phyloP scores from a whole-genome alignment of 2,797 vertebrate genomes.

The Labeo calbasu region DNA sequence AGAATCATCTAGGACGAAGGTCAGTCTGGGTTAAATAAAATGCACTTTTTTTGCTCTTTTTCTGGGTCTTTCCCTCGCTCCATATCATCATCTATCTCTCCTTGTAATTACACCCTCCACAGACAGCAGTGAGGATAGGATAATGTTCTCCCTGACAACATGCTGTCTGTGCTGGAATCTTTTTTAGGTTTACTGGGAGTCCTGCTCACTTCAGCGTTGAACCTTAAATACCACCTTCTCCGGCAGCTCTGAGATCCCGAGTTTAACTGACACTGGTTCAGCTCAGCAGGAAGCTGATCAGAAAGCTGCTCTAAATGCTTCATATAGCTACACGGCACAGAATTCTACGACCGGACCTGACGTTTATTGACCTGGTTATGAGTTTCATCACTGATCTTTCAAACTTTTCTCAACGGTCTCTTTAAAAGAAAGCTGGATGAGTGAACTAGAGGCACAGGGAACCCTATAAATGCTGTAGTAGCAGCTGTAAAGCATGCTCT shows the following conservation, averaged over 20 bases:
- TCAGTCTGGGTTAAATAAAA: slow-evolving; percentile 27
- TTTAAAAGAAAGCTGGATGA: slow-evolving; percentile 2
- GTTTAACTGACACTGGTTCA: slow-evolving; percentile 30
- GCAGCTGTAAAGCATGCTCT: slow-evolving; percentile 10
- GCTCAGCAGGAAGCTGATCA: slow-evolving; percentile 20
- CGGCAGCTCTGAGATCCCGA: slow-evolving; percentile 17
- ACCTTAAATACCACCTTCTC: slow-evolving; percentile 38
- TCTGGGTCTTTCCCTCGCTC: slow-evolving; percentile 9
- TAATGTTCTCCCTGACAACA: slow-evolving; percentile 43
- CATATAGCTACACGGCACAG: not conserved
- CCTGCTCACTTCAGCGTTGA: slow-evolving; percentile 31
- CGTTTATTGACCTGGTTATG: slow-evolving; percentile 26
- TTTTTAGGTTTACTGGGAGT: slow-evolving; percentile 48
- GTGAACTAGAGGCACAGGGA: not conserved
- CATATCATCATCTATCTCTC: slow-evolving; percentile 44
- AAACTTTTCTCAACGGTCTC: slow-evolving; percentile 20
- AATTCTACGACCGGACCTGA: not conserved
- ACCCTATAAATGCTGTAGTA: slow-evolving; percentile 28
- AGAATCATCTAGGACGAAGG: slow-evolving; percentile 24
- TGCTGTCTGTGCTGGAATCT: slow-evolving; percentile 33
- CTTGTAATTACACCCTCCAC: slow-evolving; percentile 43
- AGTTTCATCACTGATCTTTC: slow-evolving; percentile 27
- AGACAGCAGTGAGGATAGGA: slow-evolving; percentile 40
- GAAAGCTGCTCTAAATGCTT: not conserved
- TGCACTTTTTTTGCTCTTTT: slow-evolving; percentile 13